These are phyloP conservation scores for Arctocebus calabarensis DNA, from an alignment of 2,797 vertebrate species.

Conservation along the genomic window DNA sequence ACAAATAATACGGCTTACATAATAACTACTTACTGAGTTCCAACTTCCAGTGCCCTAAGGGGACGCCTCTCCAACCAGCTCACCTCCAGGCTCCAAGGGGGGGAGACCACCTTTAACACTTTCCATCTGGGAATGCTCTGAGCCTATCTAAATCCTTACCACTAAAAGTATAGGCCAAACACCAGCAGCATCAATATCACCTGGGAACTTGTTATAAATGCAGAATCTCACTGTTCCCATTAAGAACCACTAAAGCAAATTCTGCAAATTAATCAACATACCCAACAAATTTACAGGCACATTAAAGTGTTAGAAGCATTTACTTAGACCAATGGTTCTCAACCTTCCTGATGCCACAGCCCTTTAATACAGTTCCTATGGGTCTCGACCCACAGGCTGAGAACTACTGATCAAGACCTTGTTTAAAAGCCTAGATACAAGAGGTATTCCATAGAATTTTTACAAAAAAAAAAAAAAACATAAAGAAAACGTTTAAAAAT, in stretches of 20 bases:
- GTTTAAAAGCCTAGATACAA: neutral
- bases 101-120: neutral
- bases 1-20: neutral
- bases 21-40: constrained; percentile 25
- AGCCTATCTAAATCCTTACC: neutral
- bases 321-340: neutral
- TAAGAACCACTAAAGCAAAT: constrained; percentile 44
- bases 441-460: neutral
- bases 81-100: neutral
- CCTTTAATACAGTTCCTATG: too few relatives aligned
- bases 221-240: neutral
- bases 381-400: too few relatives aligned
- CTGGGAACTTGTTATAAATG: constrained; percentile 26
- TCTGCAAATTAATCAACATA: constrained; percentile 31
- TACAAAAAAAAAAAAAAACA: neutral
- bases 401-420: neutral
- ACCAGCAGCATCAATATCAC: neutral
- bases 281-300: neutral
- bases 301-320: constrained; percentile 11
- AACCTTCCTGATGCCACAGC: too few relatives aligned
- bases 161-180: neutral
- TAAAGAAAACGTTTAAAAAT: neutral
- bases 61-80: neutral
- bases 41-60: neutral
- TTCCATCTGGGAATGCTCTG: neutral